Evolutionary conservation across 2,113 vertebrate genomes (phyloP).

Genomic region (Eidolon helvum): DNA sequence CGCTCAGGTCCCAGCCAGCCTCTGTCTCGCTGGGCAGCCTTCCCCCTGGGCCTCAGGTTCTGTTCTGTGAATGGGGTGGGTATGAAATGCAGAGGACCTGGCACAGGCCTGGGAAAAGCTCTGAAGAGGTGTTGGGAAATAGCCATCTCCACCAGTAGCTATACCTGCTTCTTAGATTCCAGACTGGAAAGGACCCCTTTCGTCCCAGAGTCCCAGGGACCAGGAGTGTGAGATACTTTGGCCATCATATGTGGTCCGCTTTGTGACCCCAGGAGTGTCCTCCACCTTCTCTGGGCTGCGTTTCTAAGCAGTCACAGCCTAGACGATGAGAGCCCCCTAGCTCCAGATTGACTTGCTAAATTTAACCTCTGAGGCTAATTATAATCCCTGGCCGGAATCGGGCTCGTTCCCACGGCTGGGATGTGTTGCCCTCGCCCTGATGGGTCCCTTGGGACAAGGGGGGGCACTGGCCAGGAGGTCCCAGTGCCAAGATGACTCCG

Average conservation of each 20-base stretch:
- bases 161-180: neutral
- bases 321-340: neutral
- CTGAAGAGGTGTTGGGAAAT: neutral
- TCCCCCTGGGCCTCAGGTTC: neutral
- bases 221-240: neutral
- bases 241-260: accelerated
- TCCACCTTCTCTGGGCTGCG: neutral
- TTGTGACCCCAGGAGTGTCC: neutral
- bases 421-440: neutral
- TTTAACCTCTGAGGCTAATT: conserved; percentile 69
- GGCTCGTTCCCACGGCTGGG: conserved; percentile 64
- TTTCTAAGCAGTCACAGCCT: neutral
- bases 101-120: neutral
- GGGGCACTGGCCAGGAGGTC: neutral
- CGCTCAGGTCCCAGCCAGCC: neutral
- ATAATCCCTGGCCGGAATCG: conserved; percentile 43
- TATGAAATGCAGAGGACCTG: neutral
- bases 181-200: neutral
- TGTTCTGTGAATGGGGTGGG: neutral
- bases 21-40: neutral
- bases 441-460: neutral
- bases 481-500: conserved; percentile 26
- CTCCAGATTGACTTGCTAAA: conserved; percentile 44
- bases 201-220: neutral
- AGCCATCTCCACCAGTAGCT: neutral